phyloP scores from a whole-genome alignment of 2,797 vertebrate species.

The Chloroceryle amazona region DNA sequence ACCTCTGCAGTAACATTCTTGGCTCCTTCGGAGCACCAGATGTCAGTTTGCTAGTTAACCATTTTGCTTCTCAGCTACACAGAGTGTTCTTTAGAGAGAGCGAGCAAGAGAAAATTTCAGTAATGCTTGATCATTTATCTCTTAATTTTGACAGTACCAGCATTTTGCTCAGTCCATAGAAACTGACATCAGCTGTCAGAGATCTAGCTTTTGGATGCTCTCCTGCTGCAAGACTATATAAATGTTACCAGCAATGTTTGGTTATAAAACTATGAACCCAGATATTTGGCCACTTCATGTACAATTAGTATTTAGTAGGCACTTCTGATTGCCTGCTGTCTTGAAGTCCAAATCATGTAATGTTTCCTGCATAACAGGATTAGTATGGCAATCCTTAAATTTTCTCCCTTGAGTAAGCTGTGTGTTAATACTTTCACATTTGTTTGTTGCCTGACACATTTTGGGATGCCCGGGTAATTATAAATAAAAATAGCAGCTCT shows the following conservation, averaged over 20 bases:
- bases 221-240: neutral
- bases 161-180: neutral
- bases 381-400: neutral
- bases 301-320: neutral
- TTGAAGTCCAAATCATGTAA: neutral
- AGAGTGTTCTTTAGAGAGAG: neutral
- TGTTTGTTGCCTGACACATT: neutral
- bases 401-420: neutral
- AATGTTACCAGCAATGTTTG: neutral
- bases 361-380: neutral
- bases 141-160: neutral
- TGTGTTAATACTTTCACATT: neutral
- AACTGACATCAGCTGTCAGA: neutral
- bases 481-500: neutral
- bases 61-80: slow-evolving; percentile 30
- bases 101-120: neutral
- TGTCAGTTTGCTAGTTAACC: slow-evolving; percentile 49
- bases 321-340: neutral
- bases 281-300: neutral
- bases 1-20: slow-evolving; percentile 47
- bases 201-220: neutral
- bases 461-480: neutral
- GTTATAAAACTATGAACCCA: neutral
- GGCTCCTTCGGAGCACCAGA: slow-evolving; percentile 27
- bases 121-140: neutral